A percentile compares a stretch with the other conserved stretches of the same genome.
These are phyloP conservation scores for Cosmia pyralina DNA, from an alignment of 2,888 invertebrate species.

Conservation along the genomic window DNA sequence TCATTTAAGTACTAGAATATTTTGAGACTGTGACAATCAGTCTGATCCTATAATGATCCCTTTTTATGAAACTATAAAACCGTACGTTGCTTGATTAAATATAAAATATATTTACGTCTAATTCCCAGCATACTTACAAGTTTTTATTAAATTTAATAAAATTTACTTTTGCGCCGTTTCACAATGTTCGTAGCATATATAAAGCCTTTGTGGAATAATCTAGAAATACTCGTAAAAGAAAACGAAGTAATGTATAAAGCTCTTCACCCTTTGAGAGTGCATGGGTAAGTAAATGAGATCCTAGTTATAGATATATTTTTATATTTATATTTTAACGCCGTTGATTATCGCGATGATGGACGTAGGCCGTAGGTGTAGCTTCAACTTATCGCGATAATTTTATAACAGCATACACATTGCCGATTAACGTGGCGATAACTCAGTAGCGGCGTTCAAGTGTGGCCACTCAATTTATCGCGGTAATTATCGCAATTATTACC, in stretches of 20 bases:
- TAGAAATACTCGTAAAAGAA: conserved; percentile 16
- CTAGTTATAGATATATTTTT: neutral
- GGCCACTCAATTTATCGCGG: too few species aligned
- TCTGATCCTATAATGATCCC: conserved; percentile 15
- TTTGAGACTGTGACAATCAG: conserved; percentile 30
- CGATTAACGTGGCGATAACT: too few species aligned
- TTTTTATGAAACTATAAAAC: conserved; percentile 46
- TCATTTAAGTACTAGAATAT: conserved; percentile 17
- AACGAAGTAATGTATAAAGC: conserved; percentile 1
- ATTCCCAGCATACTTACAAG: conserved; percentile 1
- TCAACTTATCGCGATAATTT: too few species aligned
- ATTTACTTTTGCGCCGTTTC: conserved; percentile 17
- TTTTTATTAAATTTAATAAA: conserved; percentile 33
- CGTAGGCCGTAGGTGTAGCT: too few species aligned
- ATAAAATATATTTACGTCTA: conserved; percentile 24
- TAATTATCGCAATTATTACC: too few species aligned
- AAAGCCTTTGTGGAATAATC: conserved; percentile 21
- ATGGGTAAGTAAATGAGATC: conserved; percentile 1
- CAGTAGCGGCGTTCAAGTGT: too few species aligned
- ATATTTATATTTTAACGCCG: too few species aligned
- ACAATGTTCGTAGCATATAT: conserved; percentile 25
- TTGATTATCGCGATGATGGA: too few species aligned
- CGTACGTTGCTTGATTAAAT: conserved; percentile 48
- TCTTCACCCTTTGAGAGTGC: conserved; percentile 1
- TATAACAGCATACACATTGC: too few species aligned